Evolutionary conservation across 2,797 vertebrate species (phyloP).

Genomic region (Babyrousa celebensis): DNA sequence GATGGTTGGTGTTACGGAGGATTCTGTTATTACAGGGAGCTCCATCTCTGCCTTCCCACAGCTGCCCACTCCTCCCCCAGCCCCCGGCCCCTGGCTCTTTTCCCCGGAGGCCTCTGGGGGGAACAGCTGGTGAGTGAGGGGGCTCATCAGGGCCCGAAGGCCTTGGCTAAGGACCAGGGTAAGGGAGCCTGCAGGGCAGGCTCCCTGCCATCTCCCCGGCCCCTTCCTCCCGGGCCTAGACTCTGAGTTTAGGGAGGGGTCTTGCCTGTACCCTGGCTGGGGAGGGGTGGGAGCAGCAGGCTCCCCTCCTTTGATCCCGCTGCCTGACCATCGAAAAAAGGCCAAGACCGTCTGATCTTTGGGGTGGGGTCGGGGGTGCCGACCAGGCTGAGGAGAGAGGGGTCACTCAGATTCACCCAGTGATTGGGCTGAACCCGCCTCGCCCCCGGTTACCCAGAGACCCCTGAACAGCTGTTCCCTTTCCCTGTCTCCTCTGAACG

Average conservation of each 20-base stretch:
- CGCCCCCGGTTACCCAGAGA: background rate
- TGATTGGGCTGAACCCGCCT: background rate
- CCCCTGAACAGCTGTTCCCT: background rate
- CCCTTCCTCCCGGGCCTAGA: background rate
- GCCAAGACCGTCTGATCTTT: background rate
- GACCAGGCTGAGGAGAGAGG: background rate
- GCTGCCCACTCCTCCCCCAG: constrained; percentile 55
- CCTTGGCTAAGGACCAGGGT: background rate
- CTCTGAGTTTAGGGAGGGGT: background rate
- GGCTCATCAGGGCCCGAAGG: background rate
- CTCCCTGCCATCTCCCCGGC: constrained; percentile 26
- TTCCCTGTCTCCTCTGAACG: background rate
- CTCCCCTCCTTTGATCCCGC: background rate
- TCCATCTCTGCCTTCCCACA: constrained; percentile 70
- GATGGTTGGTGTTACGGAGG: background rate
- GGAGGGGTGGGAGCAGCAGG: background rate
- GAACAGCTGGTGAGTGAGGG: constrained; percentile 70
- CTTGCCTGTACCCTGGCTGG: background rate
- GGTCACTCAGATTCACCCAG: background rate
- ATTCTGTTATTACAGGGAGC: constrained; percentile 68
- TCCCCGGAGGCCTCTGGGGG: constrained; percentile 47
- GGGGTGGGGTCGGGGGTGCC: background rate
- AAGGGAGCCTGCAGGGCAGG: background rate
- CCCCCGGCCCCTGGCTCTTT: constrained; percentile 9
- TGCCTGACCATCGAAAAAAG: background rate